These are phyloP conservation scores for Trypoxylus dichotomus DNA, from an alignment of 1,140 invertebrate genomes.

Conservation along the genomic window DNA sequence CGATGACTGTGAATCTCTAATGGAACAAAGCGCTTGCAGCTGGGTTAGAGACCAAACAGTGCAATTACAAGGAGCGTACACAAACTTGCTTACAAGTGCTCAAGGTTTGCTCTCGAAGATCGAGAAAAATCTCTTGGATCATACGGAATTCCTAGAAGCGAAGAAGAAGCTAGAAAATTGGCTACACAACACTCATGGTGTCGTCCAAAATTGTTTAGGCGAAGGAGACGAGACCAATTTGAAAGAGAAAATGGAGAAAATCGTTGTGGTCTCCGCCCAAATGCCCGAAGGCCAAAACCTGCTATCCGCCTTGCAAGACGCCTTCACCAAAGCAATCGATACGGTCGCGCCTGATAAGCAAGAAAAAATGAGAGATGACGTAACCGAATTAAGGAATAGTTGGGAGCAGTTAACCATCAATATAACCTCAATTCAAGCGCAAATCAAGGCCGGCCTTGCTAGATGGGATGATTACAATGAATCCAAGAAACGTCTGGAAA, in stretches of 20 bases:
- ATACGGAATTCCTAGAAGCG: constrained; percentile 85
- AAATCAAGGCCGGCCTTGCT: constrained; percentile 73
- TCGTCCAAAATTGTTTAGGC: constrained; percentile 79
- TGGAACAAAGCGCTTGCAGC: constrained; percentile 81
- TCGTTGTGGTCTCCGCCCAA: constrained; percentile 69
- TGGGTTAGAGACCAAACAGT: constrained; percentile 85
- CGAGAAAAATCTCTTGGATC: constrained; percentile 86
- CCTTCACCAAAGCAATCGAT: constrained; percentile 82
- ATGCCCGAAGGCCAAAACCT: constrained; percentile 87
- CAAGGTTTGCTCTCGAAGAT: constrained; percentile 80
- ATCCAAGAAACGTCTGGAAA: constrained; percentile 66
- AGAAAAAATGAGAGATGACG: constrained; percentile 71
- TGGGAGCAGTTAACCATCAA: constrained; percentile 85
- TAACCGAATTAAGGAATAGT: constrained; percentile 72
- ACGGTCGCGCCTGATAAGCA: constrained; percentile 79
- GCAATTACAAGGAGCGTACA: constrained; percentile 78
- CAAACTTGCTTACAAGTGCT: constrained; percentile 72
- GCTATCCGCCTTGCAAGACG: constrained; percentile 75
- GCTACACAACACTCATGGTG: constrained; percentile 75
- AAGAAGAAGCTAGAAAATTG: constrained; percentile 81
- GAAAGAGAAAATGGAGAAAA: constrained; percentile 82
- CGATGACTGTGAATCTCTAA: constrained; percentile 82
- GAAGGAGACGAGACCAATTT: constrained; percentile 77
- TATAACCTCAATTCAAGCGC: constrained; percentile 74
- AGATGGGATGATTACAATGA: constrained; percentile 83